Evolutionary conservation across 2,888 invertebrate species (phyloP).

Genomic region (Melanchra persicariae): DNA sequence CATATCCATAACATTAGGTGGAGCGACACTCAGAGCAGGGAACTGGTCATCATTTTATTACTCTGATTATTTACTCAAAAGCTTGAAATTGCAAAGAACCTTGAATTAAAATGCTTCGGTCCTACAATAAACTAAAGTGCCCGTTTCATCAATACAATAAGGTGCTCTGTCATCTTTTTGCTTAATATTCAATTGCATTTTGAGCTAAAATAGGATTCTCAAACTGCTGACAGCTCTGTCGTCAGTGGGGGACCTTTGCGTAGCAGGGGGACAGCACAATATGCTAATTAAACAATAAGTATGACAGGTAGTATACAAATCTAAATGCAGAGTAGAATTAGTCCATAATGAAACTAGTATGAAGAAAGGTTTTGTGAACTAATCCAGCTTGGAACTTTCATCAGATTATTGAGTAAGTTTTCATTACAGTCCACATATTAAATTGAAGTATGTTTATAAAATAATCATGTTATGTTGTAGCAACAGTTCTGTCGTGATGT

Average conservation of each 20-base stretch:
- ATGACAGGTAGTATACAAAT: conserved; percentile 1
- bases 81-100: no score
- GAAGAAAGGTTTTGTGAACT: conserved; percentile 10
- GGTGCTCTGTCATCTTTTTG: no score
- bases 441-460: conserved; percentile 1
- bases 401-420: conserved; percentile 44
- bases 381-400: conserved; percentile 32
- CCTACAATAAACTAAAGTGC: no score
- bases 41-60: no score
- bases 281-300: neutral
- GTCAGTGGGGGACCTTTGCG: no score
- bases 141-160: no score
- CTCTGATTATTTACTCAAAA: no score
- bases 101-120: no score
- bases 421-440: conserved; percentile 13
- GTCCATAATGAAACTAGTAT: neutral
- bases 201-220: neutral
- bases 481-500: conserved; percentile 5
- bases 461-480: conserved; percentile 12
- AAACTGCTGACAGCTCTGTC: neutral
- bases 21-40: neutral
- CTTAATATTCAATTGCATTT: neutral
- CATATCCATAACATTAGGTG: neutral
- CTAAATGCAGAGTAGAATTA: neutral
- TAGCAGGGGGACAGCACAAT: no score